A percentile compares a stretch with the other conserved stretches of the same genome.
Conservation (phyloP, 2,113 vertebrate species). For the Proterorhinus semilunaris region DNA sequence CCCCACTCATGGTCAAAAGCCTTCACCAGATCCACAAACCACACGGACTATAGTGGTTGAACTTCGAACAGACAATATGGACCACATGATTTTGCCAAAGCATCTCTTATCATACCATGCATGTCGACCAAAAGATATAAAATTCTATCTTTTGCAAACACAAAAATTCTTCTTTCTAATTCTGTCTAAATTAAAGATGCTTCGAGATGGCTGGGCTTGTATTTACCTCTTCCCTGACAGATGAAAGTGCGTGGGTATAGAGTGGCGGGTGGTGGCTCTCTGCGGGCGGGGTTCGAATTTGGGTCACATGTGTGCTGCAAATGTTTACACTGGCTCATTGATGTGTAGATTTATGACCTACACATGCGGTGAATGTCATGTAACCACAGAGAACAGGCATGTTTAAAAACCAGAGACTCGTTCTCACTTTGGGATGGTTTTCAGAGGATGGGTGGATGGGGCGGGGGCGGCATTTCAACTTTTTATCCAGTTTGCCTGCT, state of each 20-base stretch:
- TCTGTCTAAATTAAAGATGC: constrained; percentile 1
- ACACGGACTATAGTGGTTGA: too few species aligned
- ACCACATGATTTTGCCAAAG: background rate
- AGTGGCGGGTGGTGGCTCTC: background rate
- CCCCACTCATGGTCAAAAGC: too few species aligned
- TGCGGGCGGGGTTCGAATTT: constrained; percentile 7
- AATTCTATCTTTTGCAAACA: background rate
- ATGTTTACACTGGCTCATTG: constrained; percentile 27
- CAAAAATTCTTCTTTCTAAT: background rate
- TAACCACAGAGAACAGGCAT: constrained; percentile 21
- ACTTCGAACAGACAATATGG: too few species aligned
- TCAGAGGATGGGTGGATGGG: background rate
- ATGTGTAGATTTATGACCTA: constrained; percentile 38
- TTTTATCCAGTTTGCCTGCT: background rate
- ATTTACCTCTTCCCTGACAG: background rate
- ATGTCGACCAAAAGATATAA: background rate
- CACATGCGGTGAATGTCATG: constrained; percentile 5
- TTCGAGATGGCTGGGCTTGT: background rate
- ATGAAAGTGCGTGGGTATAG: background rate
- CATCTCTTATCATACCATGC: background rate
- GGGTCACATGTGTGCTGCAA: background rate
- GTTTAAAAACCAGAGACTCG: constrained; percentile 6
- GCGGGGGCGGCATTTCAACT: background rate
- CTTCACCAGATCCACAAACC: too few species aligned
- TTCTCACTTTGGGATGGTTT: constrained; percentile 31